Evolutionary conservation across 2,113 vertebrate species (phyloP).

Genomic region (Amblyornis subalaris): DNA sequence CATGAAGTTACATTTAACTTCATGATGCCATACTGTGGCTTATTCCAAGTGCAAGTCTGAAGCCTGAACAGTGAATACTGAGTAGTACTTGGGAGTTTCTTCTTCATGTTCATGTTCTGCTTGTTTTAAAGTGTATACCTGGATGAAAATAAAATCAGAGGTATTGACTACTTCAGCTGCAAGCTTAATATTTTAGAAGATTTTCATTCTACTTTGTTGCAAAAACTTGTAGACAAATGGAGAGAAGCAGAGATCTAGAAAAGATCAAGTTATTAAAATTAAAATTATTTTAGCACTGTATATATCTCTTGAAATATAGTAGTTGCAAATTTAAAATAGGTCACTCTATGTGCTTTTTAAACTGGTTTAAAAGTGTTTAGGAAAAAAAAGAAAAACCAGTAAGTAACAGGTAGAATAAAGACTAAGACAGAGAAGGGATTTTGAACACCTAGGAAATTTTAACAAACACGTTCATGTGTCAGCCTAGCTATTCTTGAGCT

Average conservation of each 20-base stretch:
- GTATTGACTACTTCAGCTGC: neutral
- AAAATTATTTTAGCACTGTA: neutral
- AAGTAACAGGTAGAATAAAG: neutral
- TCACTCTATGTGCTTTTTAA: neutral
- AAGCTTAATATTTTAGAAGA: neutral
- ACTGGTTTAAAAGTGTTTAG: neutral
- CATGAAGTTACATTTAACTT: neutral
- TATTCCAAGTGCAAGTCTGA: neutral
- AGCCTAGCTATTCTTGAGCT: neutral
- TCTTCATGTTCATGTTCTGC: neutral
- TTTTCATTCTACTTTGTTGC: neutral
- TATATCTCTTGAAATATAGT: neutral
- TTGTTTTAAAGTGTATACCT: neutral
- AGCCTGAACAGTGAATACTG: neutral
- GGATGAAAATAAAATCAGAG: neutral
- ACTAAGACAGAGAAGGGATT: neutral
- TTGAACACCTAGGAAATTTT: neutral
- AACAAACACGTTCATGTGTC: neutral
- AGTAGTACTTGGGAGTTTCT: neutral
- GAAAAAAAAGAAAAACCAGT: neutral
- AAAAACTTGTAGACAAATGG: neutral
- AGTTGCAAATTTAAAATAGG: neutral
- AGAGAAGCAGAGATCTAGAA: neutral
- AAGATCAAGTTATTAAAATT: neutral
- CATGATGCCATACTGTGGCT: neutral